Percentiles rank a stretch among this genome's conserved stretches.
Evolutionary conservation across 2,113 vertebrate species (phyloP).

Genomic region (Cinclus cinclus): DNA sequence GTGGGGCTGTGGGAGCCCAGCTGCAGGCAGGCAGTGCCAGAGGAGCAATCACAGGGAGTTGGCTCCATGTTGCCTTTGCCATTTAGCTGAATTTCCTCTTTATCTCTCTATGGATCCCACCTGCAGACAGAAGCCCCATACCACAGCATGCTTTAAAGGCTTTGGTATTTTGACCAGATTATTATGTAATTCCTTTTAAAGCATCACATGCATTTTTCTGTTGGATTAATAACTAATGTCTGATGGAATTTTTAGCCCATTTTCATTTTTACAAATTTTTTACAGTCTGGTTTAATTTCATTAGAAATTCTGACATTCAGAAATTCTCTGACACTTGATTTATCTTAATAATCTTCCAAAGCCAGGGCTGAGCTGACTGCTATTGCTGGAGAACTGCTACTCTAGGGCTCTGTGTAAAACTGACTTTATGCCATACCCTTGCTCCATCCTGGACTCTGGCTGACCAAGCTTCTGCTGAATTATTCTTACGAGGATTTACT

Average conservation of each 20-base stretch:
- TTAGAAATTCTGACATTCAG: neutral
- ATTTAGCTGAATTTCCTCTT: neutral
- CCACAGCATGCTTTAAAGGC: neutral
- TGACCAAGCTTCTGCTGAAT: neutral
- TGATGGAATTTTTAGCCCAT: neutral
- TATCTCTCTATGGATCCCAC: neutral
- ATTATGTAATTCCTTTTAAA: neutral
- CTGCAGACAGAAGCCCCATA: neutral
- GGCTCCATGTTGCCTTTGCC: neutral
- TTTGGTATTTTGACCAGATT: neutral
- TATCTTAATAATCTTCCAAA: neutral
- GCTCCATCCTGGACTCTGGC: neutral
- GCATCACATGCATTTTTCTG: neutral
- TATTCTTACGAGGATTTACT: neutral
- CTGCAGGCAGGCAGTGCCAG: neutral
- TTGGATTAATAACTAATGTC: neutral
- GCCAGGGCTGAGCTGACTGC: neutral
- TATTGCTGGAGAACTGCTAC: neutral
- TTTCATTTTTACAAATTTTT: neutral
- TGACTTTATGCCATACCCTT: neutral
- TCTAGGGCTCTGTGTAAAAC: neutral
- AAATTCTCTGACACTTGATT: neutral
- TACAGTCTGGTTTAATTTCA: neutral
- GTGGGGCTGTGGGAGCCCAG: neutral
- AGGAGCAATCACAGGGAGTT: neutral